These are phyloP conservation scores for Emydoidea blandingii DNA, from an alignment of 2,797 vertebrate species.

Conservation along the genomic window DNA sequence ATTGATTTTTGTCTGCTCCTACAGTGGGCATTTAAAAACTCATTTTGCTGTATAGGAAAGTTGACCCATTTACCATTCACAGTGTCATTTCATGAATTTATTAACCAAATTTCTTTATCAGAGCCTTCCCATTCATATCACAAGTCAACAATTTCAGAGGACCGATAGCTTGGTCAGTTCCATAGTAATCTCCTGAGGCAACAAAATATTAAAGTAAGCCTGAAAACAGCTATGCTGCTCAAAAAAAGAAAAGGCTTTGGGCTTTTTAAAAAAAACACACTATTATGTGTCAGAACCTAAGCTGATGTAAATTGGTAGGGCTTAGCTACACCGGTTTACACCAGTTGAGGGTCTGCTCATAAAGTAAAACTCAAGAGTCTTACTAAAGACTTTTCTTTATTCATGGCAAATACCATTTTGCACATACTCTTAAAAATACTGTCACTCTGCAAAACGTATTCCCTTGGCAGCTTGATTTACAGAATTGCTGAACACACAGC, in stretches of 20 bases:
- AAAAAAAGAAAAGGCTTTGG: background rate
- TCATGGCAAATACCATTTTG: fast-evolving
- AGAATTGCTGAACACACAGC: background rate
- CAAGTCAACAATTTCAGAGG: background rate
- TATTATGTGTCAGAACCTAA: background rate
- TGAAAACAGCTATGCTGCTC: background rate
- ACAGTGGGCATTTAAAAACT: background rate
- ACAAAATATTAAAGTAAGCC: background rate
- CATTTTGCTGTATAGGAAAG: background rate
- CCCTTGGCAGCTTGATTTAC: background rate
- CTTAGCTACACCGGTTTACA: fast-evolving
- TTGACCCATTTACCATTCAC: background rate
- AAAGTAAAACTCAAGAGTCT: background rate
- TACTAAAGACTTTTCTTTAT: background rate
- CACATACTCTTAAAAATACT: background rate
- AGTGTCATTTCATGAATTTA: background rate
- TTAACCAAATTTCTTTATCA: background rate
- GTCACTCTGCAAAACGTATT: background rate
- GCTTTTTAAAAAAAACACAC: background rate
- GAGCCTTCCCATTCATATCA: background rate
- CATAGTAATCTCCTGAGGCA: background rate
- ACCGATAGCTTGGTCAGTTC: background rate
- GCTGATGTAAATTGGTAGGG: background rate
- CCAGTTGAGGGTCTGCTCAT: background rate
- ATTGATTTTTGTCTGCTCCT: background rate